Percentiles rank a stretch among this genome's conserved stretches.
phyloP scores from a whole-genome alignment of 2,888 invertebrate species.

The Exocentrus adspersus region DNA sequence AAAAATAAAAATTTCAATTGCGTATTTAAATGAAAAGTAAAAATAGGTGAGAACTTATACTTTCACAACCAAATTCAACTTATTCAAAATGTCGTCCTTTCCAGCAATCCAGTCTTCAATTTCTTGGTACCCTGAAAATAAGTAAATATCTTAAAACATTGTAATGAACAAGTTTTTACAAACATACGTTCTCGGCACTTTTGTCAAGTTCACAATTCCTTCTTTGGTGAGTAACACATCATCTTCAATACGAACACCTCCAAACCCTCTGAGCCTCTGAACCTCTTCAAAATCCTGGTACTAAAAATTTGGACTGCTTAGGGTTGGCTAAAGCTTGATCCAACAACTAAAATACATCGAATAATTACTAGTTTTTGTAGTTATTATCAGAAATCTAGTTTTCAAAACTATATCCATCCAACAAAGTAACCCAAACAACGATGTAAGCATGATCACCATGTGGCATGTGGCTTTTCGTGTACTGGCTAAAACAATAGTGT shows the following conservation, averaged over 20 bases:
- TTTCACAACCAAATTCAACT: neutral
- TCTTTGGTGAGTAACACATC: constrained; percentile 87
- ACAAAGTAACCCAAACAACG: too few relatives aligned
- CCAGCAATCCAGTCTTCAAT: constrained; percentile 78
- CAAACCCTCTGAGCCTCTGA: constrained; percentile 82
- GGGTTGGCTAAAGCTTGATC: constrained; percentile 81
- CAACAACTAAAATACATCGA: constrained; percentile 73
- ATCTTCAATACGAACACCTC: constrained; percentile 98
- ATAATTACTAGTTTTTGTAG: too few relatives aligned
- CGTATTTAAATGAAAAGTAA: too few relatives aligned
- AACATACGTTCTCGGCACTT: constrained; percentile 90
- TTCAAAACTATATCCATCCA: too few relatives aligned
- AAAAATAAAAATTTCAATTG: too few relatives aligned
- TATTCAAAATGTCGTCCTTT: constrained; percentile 26
- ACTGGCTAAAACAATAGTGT: too few relatives aligned
- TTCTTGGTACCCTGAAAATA: constrained; percentile 74
- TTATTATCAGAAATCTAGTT: too few relatives aligned
- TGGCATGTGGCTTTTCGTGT: too few relatives aligned
- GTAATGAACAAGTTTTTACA: neutral
- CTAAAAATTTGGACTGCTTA: constrained; percentile 78
- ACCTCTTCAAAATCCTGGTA: constrained; percentile 77
- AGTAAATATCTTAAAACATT: neutral
- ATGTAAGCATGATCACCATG: too few relatives aligned
- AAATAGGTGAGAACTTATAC: neutral
- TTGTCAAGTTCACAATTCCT: constrained; percentile 88